Conservation (phyloP, 53 echinoderm and acorn worm species). For the Astropecten irregularis region DNA sequence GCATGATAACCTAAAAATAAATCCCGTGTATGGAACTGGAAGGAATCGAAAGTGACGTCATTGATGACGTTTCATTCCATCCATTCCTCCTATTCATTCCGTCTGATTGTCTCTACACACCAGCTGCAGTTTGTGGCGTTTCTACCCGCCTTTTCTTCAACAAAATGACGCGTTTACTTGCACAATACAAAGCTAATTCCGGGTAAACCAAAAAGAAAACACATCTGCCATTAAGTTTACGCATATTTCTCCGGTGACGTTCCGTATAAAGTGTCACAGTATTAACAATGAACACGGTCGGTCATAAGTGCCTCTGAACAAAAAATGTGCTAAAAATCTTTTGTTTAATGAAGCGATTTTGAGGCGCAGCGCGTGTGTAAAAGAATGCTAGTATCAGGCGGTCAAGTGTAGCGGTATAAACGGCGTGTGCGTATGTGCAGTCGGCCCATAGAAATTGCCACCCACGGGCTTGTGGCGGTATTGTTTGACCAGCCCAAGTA, state of each 20-base stretch:
- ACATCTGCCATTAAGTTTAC: neutral
- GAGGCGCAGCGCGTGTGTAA: neutral
- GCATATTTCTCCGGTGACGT: constrained; percentile 37
- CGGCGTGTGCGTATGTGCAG: constrained; percentile 17
- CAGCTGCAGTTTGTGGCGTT: neutral
- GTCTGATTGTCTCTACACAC: neutral
- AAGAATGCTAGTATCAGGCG: constrained; percentile 9
- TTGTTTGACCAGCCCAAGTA: constrained; percentile 7
- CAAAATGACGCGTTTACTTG: constrained; percentile 3
- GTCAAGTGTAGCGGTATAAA: constrained; percentile 8
- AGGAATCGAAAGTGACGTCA: constrained; percentile 49
- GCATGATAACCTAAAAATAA: too few species aligned
- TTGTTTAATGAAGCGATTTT: neutral
- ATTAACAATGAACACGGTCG: constrained; percentile 2
- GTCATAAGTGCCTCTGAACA: neutral
- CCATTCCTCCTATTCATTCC: neutral
- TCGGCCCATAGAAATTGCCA: neutral
- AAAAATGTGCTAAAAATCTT: neutral
- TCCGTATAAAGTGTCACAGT: constrained; percentile 17
- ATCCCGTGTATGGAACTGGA: too few species aligned
- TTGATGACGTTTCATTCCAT: neutral
- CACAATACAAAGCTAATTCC: neutral
- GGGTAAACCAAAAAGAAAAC: neutral
- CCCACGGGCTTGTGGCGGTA: neutral
- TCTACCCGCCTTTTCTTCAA: neutral